Base-by-base conservation (phyloP, 2,113 vertebrate genomes). In the Chlorodrepanis virens region DNA sequence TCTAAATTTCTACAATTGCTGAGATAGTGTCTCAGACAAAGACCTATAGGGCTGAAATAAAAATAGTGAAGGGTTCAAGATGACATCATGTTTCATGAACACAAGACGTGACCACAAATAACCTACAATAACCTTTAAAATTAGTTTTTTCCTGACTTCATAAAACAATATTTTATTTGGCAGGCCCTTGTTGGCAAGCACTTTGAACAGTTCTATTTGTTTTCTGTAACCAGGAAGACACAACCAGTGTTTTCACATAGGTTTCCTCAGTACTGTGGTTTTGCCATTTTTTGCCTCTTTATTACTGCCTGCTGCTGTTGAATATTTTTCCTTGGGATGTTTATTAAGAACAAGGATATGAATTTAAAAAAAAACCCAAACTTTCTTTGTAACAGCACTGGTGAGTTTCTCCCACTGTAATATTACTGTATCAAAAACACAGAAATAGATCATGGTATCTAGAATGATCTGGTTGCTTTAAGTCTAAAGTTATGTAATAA, bases 81-180 rank as follows among this genome's bases (percentile, higher is more conserved):
- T 98, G 98, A 98, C 98, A 98, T 98, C 98, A 98, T 97, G 95
- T 88, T 98, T 95, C 92, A 96, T 96, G 97, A 96, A 97, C 95
- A 98, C 97, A 97, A 98, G 98, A 98, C 96, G 96, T 97, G 97
- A 97, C 98, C 98, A 98, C 97, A 98, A 98, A 98, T 98, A 98
- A 98, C 98, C 98, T 98, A 98, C 97, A 98, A 98, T 98, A 98
- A 98, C 98, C 98, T 98, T 98, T 96, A 97, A 98, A 98, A 98
- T 98, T 98, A 98, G 98, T 98, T 98, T 98, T 98, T 98, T 98
- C 98, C 98, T 98, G 98, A 98, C 97, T 98, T 98, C 98, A 98
- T 98, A 98, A 98, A 98, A 98, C 95, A 98, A 98, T 98, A 98
- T 98, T 98, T 98, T 98, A 98, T 97, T 98, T 98, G 98, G 98